Base-by-base conservation (phyloP, 2,797 vertebrate genomes). In the Denticeps clupeoides region DNA sequence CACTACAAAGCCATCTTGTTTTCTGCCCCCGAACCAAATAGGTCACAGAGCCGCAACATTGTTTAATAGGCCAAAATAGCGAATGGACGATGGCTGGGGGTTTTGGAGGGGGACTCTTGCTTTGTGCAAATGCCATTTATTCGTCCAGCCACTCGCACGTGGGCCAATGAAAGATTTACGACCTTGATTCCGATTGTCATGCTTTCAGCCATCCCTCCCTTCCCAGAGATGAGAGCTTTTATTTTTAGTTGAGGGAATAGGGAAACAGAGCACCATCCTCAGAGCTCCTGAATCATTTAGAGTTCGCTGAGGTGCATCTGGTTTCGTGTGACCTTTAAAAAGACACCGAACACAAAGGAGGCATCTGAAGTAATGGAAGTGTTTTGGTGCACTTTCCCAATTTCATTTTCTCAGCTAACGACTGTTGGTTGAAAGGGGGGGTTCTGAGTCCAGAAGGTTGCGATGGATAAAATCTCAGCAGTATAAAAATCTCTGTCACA, bases 151-250 rank as follows among this genome's bases (percentile, higher is more conserved):
- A 15, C 10, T 21, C 4, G 5, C 15, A 28, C 29, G 33, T 11
- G 16, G 8, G 16, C 1, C 7, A 45, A 49, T 56, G 7, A 50
- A 56, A 56, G 16, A 42, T 52, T 19, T 48, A 48, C 27, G 47
- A 37, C 18, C 19, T 7, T 26, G 32, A 24, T 38, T 12, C 10
- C 15, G 46, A n/a, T 19, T 18, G 19, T 55, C 15, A 4, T 61
- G 64, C 41, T 31, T 38, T 45, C 53, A 19, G 53, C 40, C 3
- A 23, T 45, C 49, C 22, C 37, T 60, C 72, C 67, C 40, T n/a
- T 71, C 70, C 64, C 32, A 4, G 53, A 74, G 62, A 78, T 63
- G 75, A 69, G 63, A 47, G n/a, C 29, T 64, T 16, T 68, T 75
- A 78, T 78, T 77, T 76, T 73, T 75, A 73, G 69, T 26, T 26